phyloP scores from a whole-genome alignment of 2,797 vertebrate species.

The Calcarius lapponicus region DNA sequence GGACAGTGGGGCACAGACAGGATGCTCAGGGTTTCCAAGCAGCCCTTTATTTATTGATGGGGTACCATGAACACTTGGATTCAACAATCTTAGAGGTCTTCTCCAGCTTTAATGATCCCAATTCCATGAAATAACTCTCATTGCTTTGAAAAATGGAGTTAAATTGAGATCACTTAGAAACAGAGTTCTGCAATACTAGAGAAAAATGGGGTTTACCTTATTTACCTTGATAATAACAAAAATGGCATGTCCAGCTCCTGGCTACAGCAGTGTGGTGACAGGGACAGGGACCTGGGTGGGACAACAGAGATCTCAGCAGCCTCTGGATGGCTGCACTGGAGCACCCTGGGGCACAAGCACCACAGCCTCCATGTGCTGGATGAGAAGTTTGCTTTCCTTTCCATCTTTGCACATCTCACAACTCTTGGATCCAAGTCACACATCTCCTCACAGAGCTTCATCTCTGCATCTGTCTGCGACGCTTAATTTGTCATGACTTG shows the following conservation, averaged over 20 bases:
- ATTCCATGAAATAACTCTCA: background rate
- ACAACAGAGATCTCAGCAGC: background rate
- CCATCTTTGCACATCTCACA: background rate
- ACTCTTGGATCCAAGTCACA: background rate
- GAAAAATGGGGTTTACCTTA: background rate
- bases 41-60: background rate
- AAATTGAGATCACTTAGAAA: background rate
- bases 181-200: background rate
- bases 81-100: background rate
- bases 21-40: background rate
- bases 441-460: background rate
- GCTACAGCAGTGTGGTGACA: rapidly evolving
- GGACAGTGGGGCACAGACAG: background rate
- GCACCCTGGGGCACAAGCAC: background rate
- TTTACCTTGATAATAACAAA: background rate
- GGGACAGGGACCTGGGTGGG: background rate
- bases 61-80: background rate
- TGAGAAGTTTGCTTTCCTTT: background rate
- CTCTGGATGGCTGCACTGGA: background rate
- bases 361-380: background rate
- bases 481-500: background rate
- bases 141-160: background rate
- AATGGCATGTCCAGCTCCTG: background rate
- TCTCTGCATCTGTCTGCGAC: background rate
- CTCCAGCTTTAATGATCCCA: background rate